Base-by-base conservation (phyloP, 2,113 vertebrate species). In the Passer domesticus region DNA sequence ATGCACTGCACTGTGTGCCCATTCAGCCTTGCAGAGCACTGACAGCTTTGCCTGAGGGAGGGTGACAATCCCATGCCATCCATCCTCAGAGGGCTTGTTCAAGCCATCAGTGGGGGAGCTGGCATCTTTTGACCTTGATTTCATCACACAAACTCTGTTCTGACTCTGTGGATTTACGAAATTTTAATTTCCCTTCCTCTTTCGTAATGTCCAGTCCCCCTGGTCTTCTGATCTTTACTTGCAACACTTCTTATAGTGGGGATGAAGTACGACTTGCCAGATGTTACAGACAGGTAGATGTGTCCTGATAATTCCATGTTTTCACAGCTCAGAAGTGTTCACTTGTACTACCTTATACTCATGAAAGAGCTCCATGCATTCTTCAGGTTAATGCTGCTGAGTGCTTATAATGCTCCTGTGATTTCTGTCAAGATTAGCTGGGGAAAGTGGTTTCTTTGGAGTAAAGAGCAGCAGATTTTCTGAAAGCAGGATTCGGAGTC, bases 1-100 rank as follows among this genome's bases (percentile, higher is more conserved):
- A 24, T 30, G 13, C 21, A 6, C 15, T 21, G 44, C 11, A 6
- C 7, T 39, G 25, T 0, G 0, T 35, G 46, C 8, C 25, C 2
- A 1, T 15, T 56, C 50, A 83, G 59, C 33, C 14, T 56, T 74
- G 23, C 11, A 20, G 67, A 46, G 11, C 9, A 2, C 43, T 33
- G 58, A 5, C 14, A 19, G 31, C 7, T 28, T 23, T 55, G 35
- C 13, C 62, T 66, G 62, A 43, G 56, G 56, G 49, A 55, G 33
- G 13, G 3, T 25, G 52, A 23, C 15, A 43, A 18, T 43, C 37
- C 52, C 33, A 3, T 30, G 25, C 52, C 17, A 4, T 7, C 8
- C 25, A 46, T 41, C 35, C 52, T 14, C 46, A 58, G 37, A n/a
- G 17, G 19, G 20, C 22, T 87, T 37, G 41, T 20, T 44, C 30